Conservation (phyloP, 92 coral and sea anemone genomes). For the Porites cylindrica region DNA sequence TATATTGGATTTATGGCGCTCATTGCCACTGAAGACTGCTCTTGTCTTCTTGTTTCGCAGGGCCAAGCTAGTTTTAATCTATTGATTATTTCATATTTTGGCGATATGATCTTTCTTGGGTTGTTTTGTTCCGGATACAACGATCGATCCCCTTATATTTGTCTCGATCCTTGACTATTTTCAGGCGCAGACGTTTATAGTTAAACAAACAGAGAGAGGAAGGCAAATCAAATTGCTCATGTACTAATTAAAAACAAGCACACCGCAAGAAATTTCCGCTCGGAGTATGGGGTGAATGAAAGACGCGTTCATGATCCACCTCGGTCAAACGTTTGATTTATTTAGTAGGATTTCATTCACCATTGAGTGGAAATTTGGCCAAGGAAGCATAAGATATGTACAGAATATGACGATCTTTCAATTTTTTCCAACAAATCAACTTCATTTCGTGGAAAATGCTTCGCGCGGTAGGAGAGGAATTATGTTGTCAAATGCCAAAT, state of each 20-base stretch:
- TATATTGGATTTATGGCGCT: not conserved
- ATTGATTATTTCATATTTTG: not conserved
- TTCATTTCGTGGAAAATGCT: no score
- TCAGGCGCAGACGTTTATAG: not conserved
- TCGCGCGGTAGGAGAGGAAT: no score
- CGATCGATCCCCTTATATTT: not conserved
- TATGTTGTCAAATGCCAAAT: no score
- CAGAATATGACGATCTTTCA: no score
- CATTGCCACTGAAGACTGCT: not conserved
- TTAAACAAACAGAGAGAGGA: constrained; percentile 28
- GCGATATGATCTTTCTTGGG: not conserved
- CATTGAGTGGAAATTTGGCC: no score
- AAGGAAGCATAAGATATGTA: no score
- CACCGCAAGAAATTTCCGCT: not conserved
- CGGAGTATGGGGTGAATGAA: constrained; percentile 9
- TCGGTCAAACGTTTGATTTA: no score
- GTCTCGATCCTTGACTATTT: not conserved
- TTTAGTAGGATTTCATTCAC: no score
- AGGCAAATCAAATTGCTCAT: not conserved
- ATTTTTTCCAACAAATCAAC: no score
- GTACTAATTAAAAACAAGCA: not conserved
- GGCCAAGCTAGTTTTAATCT: not conserved
- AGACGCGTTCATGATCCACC: not conserved
- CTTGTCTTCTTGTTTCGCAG: not conserved
- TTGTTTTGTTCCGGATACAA: not conserved